Base-by-base conservation (phyloP, 23 tunicate genomes). In the Botrylloides violaceus region DNA sequence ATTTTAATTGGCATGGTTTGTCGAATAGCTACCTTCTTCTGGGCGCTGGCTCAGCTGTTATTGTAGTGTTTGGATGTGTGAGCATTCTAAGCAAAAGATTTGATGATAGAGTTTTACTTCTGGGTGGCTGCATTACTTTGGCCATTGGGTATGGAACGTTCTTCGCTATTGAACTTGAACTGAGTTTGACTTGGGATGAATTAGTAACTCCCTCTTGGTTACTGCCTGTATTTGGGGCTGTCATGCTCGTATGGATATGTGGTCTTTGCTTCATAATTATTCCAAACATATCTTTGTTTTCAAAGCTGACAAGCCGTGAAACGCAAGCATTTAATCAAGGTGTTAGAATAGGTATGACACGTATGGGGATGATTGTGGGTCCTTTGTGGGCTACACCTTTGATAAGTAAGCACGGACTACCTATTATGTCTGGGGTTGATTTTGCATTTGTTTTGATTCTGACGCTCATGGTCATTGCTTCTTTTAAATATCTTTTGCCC, bases 271-370 rank as follows among this genome's bases (percentile, higher is more conserved):
- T 81, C 58, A 64, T 71, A 2, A 80, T 79, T 71, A 78, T 78
- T 37, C 87, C 96, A 2, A 85, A 87, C 34, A 81, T 79, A 24
- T 70, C 96, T 1, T 64, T 87, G 50, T 87, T 61, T 58, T 87
- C 96, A 21, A 87, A 87, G 29, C 24, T 81, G 18, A 87, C 96
- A 4, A 87, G 80, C 57, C 70, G 55, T 35, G 34, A 84, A 76
- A 76, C 77, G 30, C 96, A 87, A 87, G 86, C 88, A n/a, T 87
- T 87, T 32, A 87, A 87, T 76, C 96, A 87, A 76, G 96, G 96
- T 4, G 64, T 87, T 28, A 64, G 96, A 33, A 28, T 87, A 34
- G 60, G 76, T 15, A 66, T 62, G 0, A 81, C 72, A 66, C 76
- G 96, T 7, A n/a, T 87, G 15, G 96, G 96, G 23, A 85, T 80